Conservation (phyloP, 2,113 vertebrate genomes). For the Nesogale talazaci region DNA sequence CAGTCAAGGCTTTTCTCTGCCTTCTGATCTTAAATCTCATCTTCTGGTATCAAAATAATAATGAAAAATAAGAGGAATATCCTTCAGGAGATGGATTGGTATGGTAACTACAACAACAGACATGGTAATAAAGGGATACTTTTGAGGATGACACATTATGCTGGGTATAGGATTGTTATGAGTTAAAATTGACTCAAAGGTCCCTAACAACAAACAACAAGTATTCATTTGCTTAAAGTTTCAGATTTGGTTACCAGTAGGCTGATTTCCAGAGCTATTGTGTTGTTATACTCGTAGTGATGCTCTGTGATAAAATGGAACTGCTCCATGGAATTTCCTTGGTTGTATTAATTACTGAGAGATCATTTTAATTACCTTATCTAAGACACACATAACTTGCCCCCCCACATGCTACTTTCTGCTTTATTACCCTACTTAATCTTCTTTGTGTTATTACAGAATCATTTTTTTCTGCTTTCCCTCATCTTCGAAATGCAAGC, state of each 20-base stretch:
- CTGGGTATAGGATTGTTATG: background rate
- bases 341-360: background rate
- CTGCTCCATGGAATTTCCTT: background rate
- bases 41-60: too few relatives aligned
- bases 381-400: background rate
- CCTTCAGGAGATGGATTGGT: too few relatives aligned
- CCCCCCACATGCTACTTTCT: background rate
- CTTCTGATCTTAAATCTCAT: too few relatives aligned
- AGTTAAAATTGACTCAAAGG: background rate
- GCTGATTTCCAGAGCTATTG: background rate
- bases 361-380: background rate
- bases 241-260: constrained; percentile 1
- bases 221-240: background rate
- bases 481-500: background rate
- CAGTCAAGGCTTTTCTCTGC: too few relatives aligned
- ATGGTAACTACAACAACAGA: too few relatives aligned
- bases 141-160: too few relatives aligned
- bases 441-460: background rate
- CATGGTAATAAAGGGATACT: too few relatives aligned
- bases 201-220: background rate
- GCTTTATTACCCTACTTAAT: background rate
- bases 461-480: background rate
- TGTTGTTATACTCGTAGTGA: background rate
- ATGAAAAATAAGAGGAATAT: too few relatives aligned
- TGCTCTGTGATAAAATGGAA: background rate